Percentiles rank a stretch among this genome's conserved stretches.
Evolutionary conservation across 2,113 vertebrate genomes (phyloP).

Genomic region (Ciconia boyciana): DNA sequence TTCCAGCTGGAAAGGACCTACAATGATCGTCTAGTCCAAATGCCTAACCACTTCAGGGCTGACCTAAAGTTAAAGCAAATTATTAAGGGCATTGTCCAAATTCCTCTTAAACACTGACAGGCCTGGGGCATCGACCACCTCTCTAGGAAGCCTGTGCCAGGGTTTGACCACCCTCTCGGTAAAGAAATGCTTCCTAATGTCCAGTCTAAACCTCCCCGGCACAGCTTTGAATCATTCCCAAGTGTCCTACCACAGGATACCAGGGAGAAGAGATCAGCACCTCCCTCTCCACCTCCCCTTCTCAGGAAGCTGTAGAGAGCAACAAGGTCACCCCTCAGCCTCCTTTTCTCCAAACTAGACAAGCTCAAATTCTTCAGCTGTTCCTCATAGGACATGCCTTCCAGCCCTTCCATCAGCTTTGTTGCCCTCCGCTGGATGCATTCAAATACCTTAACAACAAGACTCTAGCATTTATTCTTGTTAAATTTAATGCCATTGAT

Average conservation of each 20-base stretch:
- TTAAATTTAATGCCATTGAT: background rate
- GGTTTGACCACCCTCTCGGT: rapidly evolving
- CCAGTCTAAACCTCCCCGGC: background rate
- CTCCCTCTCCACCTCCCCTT: background rate
- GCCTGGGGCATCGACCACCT: background rate
- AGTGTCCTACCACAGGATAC: rapidly evolving
- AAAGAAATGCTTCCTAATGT: background rate
- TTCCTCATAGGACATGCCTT: background rate
- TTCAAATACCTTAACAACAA: background rate
- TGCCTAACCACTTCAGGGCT: background rate
- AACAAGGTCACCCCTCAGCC: background rate
- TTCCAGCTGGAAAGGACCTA: background rate
- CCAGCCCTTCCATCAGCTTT: background rate
- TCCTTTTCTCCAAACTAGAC: background rate
- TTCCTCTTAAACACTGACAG: background rate
- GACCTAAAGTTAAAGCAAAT: background rate
- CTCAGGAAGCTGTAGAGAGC: background rate
- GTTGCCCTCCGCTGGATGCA: rapidly evolving
- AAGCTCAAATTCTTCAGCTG: background rate
- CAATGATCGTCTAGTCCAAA: background rate
- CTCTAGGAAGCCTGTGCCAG: background rate
- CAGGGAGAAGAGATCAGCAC: background rate
- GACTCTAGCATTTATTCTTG: background rate
- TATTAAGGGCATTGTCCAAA: background rate
- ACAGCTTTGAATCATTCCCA: background rate